phyloP scores from a whole-genome alignment of 1,140 invertebrate species.

The Drosophila ercepeae region DNA sequence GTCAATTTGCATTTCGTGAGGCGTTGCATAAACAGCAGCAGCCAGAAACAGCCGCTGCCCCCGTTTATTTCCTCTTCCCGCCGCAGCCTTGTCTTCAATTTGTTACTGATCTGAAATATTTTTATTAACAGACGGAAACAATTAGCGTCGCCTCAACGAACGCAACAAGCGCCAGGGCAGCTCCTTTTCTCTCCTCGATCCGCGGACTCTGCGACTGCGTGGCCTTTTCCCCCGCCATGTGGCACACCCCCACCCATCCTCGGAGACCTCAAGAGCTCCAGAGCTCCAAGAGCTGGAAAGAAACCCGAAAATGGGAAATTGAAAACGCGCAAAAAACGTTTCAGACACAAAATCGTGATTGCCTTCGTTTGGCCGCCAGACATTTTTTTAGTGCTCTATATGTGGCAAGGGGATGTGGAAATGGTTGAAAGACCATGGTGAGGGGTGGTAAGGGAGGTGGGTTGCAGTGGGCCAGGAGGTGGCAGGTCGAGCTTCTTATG shows the following conservation, averaged over 20 bases:
- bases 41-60: slow-evolving; percentile 4
- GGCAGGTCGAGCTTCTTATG: slow-evolving; percentile 23
- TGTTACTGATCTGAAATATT: slow-evolving; percentile 79
- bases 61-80: not conserved
- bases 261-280: not conserved
- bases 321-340: slow-evolving; percentile 77
- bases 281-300: slow-evolving; percentile 8
- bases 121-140: slow-evolving; percentile 82
- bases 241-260: not conserved
- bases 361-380: slow-evolving; percentile 77
- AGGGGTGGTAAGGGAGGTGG: slow-evolving; percentile 1
- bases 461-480: slow-evolving; percentile 1
- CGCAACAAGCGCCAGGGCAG: slow-evolving; percentile 34
- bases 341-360: slow-evolving; percentile 79
- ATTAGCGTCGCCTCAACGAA: slow-evolving; percentile 70
- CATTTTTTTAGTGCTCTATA: slow-evolving; percentile 57
- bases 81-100: slow-evolving; percentile 68
- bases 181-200: not conserved
- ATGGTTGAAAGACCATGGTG: not conserved
- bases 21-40: slow-evolving; percentile 75
- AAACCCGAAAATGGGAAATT: slow-evolving; percentile 66
- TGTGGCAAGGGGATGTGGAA: slow-evolving; percentile 3
- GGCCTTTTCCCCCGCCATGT: slow-evolving; percentile 58
- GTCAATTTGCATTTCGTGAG: slow-evolving; percentile 81
- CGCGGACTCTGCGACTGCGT: slow-evolving; percentile 46